Conservation (phyloP, 2,888 invertebrate genomes). For the Nyleta sp. region DNA sequence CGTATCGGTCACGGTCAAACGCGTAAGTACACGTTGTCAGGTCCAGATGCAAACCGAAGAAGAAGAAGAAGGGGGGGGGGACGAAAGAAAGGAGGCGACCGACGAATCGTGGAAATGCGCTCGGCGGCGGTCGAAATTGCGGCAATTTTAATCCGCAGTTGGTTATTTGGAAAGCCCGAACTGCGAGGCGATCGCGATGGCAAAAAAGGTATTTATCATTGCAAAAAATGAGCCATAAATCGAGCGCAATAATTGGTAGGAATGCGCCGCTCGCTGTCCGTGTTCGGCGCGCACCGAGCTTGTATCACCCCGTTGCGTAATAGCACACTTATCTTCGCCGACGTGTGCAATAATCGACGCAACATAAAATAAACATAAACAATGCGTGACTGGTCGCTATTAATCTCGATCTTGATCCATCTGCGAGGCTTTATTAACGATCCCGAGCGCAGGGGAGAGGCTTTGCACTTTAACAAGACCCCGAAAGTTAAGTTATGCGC, state of each 20-base stretch:
- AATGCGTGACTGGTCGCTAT: slow-evolving; percentile 56
- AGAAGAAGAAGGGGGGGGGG: too few species aligned
- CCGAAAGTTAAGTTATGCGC: slow-evolving; percentile 70
- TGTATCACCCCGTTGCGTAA: slow-evolving; percentile 54
- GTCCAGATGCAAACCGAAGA: neutral
- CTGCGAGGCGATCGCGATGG: too few species aligned
- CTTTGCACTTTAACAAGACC: slow-evolving; percentile 63
- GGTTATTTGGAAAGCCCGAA: slow-evolving; percentile 18
- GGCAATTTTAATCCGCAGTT: slow-evolving; percentile 2
- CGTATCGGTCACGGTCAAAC: slow-evolving; percentile 16
- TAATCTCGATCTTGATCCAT: slow-evolving; percentile 60
- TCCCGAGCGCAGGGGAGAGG: slow-evolving; percentile 21
- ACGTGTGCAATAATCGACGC: slow-evolving; percentile 56
- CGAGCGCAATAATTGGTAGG: slow-evolving; percentile 49
- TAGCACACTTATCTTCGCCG: slow-evolving; percentile 51
- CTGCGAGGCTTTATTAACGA: slow-evolving; percentile 57
- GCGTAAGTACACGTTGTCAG: neutral
- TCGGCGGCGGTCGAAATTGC: neutral
- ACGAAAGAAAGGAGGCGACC: too few species aligned
- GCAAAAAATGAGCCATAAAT: slow-evolving; percentile 55
- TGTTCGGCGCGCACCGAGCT: slow-evolving; percentile 17
- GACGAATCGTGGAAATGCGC: too few species aligned
- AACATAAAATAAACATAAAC: slow-evolving; percentile 62
- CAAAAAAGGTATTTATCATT: too few species aligned
- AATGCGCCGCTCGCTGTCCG: slow-evolving; percentile 21